These are phyloP conservation scores for Pelecanus crispus DNA, from an alignment of 2,113 vertebrate genomes.

Conservation along the genomic window DNA sequence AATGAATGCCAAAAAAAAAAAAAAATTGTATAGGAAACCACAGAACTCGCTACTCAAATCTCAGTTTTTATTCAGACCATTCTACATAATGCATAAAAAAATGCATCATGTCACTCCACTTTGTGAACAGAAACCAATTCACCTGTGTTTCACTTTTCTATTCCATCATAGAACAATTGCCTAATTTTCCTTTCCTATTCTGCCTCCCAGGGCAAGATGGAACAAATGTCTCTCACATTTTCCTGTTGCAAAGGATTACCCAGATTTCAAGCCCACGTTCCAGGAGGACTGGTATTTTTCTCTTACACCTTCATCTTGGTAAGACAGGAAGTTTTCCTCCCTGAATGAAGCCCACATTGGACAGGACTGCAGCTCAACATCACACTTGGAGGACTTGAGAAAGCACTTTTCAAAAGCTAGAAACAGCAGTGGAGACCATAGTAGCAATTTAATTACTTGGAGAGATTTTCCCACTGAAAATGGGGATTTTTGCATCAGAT, in stretches of 20 bases:
- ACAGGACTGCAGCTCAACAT: not conserved
- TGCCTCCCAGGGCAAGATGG: not conserved
- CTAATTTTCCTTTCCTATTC: not conserved
- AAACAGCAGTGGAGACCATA: fast-evolving
- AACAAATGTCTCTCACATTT: not conserved
- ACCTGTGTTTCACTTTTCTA: not conserved
- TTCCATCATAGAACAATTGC: not conserved
- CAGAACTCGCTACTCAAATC: not conserved
- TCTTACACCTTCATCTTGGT: not conserved
- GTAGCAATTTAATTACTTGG: not conserved
- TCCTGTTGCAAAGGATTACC: not conserved
- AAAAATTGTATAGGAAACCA: not conserved
- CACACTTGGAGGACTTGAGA: not conserved
- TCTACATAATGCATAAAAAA: not conserved
- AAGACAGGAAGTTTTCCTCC: not conserved
- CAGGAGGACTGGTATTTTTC: not conserved
- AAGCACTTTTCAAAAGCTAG: not conserved
- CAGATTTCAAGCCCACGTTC: not conserved
- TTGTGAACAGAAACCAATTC: not conserved
- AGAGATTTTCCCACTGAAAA: not conserved
- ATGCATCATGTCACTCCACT: not conserved
- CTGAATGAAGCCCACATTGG: not conserved
- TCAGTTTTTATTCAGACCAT: not conserved
- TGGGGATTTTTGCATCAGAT: not conserved
- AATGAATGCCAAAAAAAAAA: not conserved